Evolutionary conservation across 2,113 vertebrate genomes (phyloP), one percentile per base, ranked within the genome.

Genomic region (Anarrhichthys ocellatus): DNA sequence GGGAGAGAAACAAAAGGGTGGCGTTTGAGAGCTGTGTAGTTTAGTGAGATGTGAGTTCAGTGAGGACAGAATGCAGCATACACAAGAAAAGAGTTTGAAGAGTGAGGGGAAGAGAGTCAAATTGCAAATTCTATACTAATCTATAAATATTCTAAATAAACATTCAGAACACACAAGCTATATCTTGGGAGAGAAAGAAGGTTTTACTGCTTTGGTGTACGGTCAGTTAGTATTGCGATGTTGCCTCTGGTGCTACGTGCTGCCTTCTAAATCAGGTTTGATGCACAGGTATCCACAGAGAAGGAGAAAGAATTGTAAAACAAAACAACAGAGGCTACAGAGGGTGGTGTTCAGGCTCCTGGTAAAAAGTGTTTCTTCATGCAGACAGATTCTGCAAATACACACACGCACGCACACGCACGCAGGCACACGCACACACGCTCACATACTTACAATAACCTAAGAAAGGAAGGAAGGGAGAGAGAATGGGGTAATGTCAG

Each of bases 381-480:
- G 90, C 92, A 86, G 58, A 88, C 24, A 84, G 40, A 83, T 40
- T 70, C 84, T 79, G 42, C 34, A 62, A 58, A 58, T 6, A 58
- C 22, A 24, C 67, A 66, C 58, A 36, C 64, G 73, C 67, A 46
- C 68, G 91, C 64, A 58, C 22, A 24, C 67, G 63, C 58, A 36
- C 69, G 48, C 76, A 69, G 77, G 71, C 62, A 64, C 46, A 69
- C 34, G 85, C 61, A 76, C 61, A 76, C 67, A 46, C 68, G 91
- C 64, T 73, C 70, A 59, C 72, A 91, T 91, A 93, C 90, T 92
- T 93, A 94, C 92, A 92, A 93, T 87, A 32, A 92, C 93, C 93
- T 92, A 81, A 79, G 69, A 84, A 82, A 81, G 62, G 68, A 66
- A 64, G 58, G 80, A 63, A 71, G 69, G 86, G 46, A 87, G 80